Percentiles rank a stretch among this genome's conserved stretches.
These are phyloP conservation scores for Habroteleia sp. DNA, from an alignment of 2,888 invertebrate genomes.

Conservation along the genomic window DNA sequence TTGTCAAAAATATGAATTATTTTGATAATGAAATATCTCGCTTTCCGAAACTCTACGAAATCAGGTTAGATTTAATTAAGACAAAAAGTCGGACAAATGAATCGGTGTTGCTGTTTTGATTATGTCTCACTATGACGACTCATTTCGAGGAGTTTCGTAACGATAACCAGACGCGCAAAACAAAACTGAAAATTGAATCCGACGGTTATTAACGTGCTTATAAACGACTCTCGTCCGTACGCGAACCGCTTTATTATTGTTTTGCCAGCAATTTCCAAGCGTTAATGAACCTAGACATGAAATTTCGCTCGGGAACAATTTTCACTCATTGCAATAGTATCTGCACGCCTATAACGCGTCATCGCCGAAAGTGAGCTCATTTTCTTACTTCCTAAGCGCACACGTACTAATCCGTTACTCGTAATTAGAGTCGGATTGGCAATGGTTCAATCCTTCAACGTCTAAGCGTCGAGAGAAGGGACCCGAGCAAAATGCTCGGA, in stretches of 20 bases:
- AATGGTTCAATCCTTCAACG: conserved; percentile 80
- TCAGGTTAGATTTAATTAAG: too few species aligned
- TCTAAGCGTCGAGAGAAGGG: conserved; percentile 66
- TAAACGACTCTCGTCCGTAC: conserved; percentile 22
- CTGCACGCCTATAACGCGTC: conserved; percentile 48
- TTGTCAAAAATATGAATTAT: too few species aligned
- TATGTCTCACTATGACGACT: too few species aligned
- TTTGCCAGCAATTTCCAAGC: conserved; percentile 36
- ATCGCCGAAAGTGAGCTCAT: conserved; percentile 76
- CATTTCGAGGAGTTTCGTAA: background rate
- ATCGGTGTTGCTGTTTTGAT: too few species aligned
- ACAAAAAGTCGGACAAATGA: too few species aligned
- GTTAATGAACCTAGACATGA: conserved; percentile 46
- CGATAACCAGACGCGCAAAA: conserved; percentile 1
- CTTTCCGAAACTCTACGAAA: too few species aligned
- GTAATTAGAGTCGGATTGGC: conserved; percentile 80
- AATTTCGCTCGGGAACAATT: conserved; percentile 34
- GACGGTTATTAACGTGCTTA: conserved; percentile 24
- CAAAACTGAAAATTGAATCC: conserved; percentile 39
- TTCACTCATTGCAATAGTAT: conserved; percentile 35
- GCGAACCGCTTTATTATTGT: conserved; percentile 44
- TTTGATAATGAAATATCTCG: too few species aligned
- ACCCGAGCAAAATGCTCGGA: conserved; percentile 45
- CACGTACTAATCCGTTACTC: conserved; percentile 79
- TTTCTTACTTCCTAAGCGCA: conserved; percentile 68